phyloP scores from a whole-genome alignment of 2,797 vertebrate genomes.

The Rousettus madagascariensis region DNA sequence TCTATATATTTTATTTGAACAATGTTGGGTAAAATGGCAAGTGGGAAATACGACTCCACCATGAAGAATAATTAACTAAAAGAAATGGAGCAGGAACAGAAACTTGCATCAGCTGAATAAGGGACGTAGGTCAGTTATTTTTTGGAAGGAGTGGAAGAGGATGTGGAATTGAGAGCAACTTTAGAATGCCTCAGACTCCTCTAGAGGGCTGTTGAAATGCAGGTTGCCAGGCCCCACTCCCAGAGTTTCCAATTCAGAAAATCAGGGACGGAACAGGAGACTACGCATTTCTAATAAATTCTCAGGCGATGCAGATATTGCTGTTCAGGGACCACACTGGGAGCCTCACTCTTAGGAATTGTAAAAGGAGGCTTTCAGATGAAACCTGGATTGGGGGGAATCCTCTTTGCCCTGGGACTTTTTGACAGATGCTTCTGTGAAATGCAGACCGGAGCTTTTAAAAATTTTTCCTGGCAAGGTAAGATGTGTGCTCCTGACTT shows the following conservation, averaged over 20 bases:
- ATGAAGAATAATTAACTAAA: not conserved
- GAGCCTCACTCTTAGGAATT: not conserved
- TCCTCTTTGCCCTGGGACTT: not conserved
- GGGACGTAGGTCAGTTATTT: not conserved
- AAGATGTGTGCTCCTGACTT: not conserved
- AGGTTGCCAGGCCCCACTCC: not conserved
- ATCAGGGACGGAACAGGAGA: not conserved
- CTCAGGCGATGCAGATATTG: not conserved
- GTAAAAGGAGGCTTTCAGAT: not conserved
- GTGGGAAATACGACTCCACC: not conserved
- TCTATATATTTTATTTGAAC: not conserved
- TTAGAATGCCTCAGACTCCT: not conserved
- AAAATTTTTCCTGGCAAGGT: not conserved
- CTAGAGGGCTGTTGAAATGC: not conserved
- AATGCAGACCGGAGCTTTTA: not conserved
- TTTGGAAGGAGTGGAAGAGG: not conserved
- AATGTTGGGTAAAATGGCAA: not conserved
- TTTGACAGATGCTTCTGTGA: not conserved
- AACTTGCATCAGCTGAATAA: not conserved
- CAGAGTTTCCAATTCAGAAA: not conserved
- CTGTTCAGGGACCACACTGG: not conserved
- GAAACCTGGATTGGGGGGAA: accelerated
- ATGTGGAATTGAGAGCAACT: not conserved
- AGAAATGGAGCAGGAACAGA: not conserved
- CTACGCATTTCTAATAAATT: not conserved